Percentiles rank a stretch among this genome's conserved stretches.
phyloP scores from a whole-genome alignment of 2,888 invertebrate species.

The Leptopilina syphax region DNA sequence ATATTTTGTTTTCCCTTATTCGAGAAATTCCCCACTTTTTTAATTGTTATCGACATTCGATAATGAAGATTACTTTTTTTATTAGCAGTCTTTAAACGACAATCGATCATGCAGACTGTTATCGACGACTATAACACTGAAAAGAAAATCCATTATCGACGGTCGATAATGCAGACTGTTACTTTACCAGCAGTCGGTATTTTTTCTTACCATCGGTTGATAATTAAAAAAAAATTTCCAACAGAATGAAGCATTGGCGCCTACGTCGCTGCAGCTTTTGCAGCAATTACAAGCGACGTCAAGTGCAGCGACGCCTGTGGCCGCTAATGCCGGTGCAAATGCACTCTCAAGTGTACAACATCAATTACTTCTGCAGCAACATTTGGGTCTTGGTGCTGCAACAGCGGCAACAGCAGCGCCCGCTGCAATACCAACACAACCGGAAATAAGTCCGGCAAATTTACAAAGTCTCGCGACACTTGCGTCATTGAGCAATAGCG shows the following conservation, averaged over 20 bases:
- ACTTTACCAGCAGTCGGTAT: no score
- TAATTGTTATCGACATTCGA: no score
- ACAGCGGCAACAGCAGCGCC: slow-evolving; percentile 75
- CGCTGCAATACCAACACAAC: slow-evolving; percentile 67
- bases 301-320: slow-evolving; percentile 73
- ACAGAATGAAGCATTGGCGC: slow-evolving; percentile 66
- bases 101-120: no score
- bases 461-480: slow-evolving; percentile 83
- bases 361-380: slow-evolving; percentile 76
- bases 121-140: no score
- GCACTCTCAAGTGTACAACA: slow-evolving; percentile 74
- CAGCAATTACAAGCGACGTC: slow-evolving; percentile 79
- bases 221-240: not conserved
- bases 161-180: no score
- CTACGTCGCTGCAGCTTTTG: slow-evolving; percentile 77
- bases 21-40: no score
- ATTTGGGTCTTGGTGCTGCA: slow-evolving; percentile 78
- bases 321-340: slow-evolving; percentile 75
- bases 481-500: slow-evolving; percentile 73
- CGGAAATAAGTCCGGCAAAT: slow-evolving; percentile 79
- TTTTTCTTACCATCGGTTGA: no score
- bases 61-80: no score
- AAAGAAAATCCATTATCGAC: no score
- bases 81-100: no score
- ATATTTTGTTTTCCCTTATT: no score